Evolutionary conservation across 2,888 invertebrate genomes (phyloP), one percentile per base, ranked within the genome.

Genomic region (Nomada flava): DNA sequence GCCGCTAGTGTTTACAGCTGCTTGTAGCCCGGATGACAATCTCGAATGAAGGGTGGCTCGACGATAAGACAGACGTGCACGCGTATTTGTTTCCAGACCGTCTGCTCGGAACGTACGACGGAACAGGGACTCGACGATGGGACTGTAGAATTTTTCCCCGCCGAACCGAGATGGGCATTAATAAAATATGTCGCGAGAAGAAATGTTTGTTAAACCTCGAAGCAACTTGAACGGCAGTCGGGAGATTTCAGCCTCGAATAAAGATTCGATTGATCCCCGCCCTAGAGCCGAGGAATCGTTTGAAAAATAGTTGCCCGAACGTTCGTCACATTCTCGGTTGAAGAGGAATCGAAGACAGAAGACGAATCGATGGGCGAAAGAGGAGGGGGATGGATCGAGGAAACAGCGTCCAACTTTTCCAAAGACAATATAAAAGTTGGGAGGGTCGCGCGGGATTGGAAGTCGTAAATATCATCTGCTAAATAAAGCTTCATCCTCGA

Each of bases 381-480:
- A 74, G 57, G 42, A 36, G 26, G 72, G 63, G 57, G 63, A 64
- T 53, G 74, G 74, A 11, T 13, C 60, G 50, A 26, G 11, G 71
- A 73, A 52, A 57, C 86, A 82, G 79, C 85, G 86, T 82, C 83
- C 85, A 84, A 90, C 86, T 91, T 88, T 86, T 83, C 87, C 89
- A 90, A 90, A 92, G 91, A 92, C 91, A 91, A 91, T 92, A 92
- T 90, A 91, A 92, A 91, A 92, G 90, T 91, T 89, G 84, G 84
- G 83, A 86, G 91, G 89, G 89, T 83, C 72, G 84, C 84, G 82
- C 76, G 73, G 90, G 88, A 92, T 92, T 92, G 91, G 89, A 92
- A 92, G 92, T 92, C 92, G 90, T 93, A 93, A 93, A 93, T 93
- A 93, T 93, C 92, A 93, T 93, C 92, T 92, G 92, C 92, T 92